A percentile compares a stretch with the other conserved stretches of the same genome.
Evolutionary conservation across 2,113 vertebrate genomes (phyloP).

Genomic region (Oreochromis niloticus): DNA sequence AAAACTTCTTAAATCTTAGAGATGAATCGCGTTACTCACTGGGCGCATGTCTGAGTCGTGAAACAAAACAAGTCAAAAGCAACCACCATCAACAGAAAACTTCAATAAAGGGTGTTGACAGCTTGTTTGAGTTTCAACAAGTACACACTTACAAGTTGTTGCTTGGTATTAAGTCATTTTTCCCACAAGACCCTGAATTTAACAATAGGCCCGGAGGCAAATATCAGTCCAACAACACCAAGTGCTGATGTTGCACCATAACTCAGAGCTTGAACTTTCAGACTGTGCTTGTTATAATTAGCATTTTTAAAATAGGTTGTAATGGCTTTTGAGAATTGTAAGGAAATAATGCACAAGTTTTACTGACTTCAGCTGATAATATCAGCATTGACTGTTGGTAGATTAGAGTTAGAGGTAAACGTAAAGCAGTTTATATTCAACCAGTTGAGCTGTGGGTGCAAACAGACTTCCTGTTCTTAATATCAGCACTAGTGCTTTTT

Average conservation of each 20-base stretch:
- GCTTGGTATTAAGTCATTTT: slow-evolving; percentile 32
- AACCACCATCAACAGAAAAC: background rate
- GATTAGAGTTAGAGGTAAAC: background rate
- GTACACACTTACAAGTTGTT: slow-evolving; percentile 4
- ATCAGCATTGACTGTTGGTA: background rate
- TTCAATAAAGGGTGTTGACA: background rate
- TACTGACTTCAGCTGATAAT: background rate
- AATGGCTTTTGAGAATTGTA: background rate
- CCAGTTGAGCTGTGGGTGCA: background rate
- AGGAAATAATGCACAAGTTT: background rate
- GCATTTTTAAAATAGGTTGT: background rate
- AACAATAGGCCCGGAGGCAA: background rate
- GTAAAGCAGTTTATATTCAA: background rate
- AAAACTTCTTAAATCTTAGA: background rate
- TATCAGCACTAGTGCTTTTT: background rate
- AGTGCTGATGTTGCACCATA: background rate
- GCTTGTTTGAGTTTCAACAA: background rate
- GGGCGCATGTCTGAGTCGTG: background rate
- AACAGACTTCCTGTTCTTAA: background rate
- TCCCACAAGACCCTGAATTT: background rate
- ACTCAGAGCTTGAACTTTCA: background rate
- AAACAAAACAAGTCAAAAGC: background rate
- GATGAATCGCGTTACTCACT: background rate
- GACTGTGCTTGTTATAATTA: background rate
- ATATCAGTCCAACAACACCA: background rate